These are phyloP conservation scores for Caenorhabditis becei DNA, from an alignment of 2,888 invertebrate genomes.

Conservation along the genomic window DNA sequence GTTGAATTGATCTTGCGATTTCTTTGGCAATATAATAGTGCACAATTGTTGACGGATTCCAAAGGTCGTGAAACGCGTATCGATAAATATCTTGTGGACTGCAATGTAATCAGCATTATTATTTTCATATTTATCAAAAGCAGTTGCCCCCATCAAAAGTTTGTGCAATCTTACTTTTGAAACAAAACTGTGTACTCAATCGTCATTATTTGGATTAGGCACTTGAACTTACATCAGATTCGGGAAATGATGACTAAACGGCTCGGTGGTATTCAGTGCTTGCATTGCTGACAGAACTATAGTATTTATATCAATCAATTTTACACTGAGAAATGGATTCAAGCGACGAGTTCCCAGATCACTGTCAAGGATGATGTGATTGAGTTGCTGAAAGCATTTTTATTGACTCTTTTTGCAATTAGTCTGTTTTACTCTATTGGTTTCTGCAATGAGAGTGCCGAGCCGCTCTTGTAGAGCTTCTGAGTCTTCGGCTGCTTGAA, in stretches of 20 bases:
- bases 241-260: constrained; percentile 74
- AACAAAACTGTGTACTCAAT: too few species aligned
- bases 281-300: constrained; percentile 71
- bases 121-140: background rate
- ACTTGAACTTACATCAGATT: constrained; percentile 65
- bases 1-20: constrained; percentile 71
- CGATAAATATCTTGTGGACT: constrained; percentile 71
- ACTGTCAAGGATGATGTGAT: constrained; percentile 69
- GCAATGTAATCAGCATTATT: constrained; percentile 9
- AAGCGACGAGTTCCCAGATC: constrained; percentile 67
- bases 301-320: constrained; percentile 73
- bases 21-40: constrained; percentile 74
- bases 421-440: constrained; percentile 62
- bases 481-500: constrained; percentile 72
- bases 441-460: constrained; percentile 67
- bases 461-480: constrained; percentile 66
- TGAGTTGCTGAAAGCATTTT: constrained; percentile 64
- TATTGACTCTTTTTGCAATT: background rate
- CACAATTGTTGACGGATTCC: constrained; percentile 76
- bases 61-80: constrained; percentile 75
- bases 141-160: too few species aligned
- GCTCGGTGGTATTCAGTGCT: constrained; percentile 73
- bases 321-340: constrained; percentile 64
- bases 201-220: too few species aligned
- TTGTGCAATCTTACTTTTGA: too few species aligned